Base-by-base conservation (phyloP, 2,888 invertebrate genomes). In the Drosophila ezoana region DNA sequence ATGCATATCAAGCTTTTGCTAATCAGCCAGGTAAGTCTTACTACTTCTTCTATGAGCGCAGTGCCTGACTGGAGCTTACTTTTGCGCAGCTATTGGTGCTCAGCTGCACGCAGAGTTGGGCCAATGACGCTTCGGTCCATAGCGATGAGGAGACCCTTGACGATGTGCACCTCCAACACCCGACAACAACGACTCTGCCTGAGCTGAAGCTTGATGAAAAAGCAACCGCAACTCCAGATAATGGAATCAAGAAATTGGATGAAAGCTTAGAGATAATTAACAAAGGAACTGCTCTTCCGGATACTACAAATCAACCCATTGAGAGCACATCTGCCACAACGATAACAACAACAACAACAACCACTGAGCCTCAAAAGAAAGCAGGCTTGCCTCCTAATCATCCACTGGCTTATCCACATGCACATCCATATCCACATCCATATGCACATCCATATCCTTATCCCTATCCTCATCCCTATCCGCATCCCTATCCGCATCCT, bases 1-100 rank as follows among this genome's bases (percentile, higher is more conserved):
- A 86, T 86, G 87, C 44, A 52, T 18, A 53, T 64, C 2, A 83
- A 86, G 51, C 40, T 77, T 4, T 44, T 86, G 47, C 33, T 86
- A 14, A 57, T 86, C 5, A 63, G 74, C 47, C 83, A 86, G 67
- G 83, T 83, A 28, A 66, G 70, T 18, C 35, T 16, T 20, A 6
- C 3, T 2, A 16, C 2, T 16, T 11, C 4, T 18, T 20, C 14
- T 28, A 28, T 28, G 10, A 28, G 10, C 18, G 9, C 23, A 28
- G 10, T 5, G n/a, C 4, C 8, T 38, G 11, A 43, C 5, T 8
- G 2, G 11, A 6, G 1, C 23, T 51, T 6, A 18, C 18, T 1
- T 38, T 20, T n/a, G 10, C 8, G 10, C 6, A 83, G 87, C 37
- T 81, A 11, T 48, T 86, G 72, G 72, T 43, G 16, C 33, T 79